These are phyloP conservation scores for Campylomormyrus tamandua DNA, from an alignment of 2,113 vertebrate genomes.

Conservation along the genomic window DNA sequence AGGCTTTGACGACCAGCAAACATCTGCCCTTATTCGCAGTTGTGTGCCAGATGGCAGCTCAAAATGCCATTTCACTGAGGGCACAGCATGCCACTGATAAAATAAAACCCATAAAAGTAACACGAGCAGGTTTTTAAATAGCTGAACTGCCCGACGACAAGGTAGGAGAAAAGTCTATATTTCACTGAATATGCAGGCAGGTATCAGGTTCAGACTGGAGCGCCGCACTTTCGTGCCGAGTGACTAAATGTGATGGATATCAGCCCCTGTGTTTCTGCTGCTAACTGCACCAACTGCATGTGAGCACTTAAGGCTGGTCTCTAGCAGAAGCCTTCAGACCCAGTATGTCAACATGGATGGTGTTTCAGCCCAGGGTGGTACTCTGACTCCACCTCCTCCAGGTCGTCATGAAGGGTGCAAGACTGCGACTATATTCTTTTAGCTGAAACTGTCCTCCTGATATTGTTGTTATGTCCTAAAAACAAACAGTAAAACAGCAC, in stretches of 20 bases:
- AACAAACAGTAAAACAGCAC: background rate
- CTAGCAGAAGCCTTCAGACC: background rate
- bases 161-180: background rate
- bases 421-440: background rate
- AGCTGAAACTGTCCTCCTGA: background rate
- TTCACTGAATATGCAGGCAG: background rate
- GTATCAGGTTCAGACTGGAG: background rate
- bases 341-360: background rate
- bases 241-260: background rate
- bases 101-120: constrained; percentile 1
- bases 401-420: background rate
- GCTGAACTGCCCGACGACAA: background rate
- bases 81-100: background rate
- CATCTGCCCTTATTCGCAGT: background rate
- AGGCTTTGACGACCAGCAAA: background rate
- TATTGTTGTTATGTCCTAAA: background rate
- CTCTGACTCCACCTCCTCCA: background rate
- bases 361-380: background rate
- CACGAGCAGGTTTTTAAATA: background rate
- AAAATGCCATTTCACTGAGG: background rate
- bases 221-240: background rate
- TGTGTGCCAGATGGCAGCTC: background rate
- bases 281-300: background rate
- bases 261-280: background rate
- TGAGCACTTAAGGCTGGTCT: background rate